Evolutionary conservation across 30 jellyfish, hydroid and myxozoan species (phyloP), one percentile per base, ranked within the genome.

Genomic region (Aurelia aurita): DNA sequence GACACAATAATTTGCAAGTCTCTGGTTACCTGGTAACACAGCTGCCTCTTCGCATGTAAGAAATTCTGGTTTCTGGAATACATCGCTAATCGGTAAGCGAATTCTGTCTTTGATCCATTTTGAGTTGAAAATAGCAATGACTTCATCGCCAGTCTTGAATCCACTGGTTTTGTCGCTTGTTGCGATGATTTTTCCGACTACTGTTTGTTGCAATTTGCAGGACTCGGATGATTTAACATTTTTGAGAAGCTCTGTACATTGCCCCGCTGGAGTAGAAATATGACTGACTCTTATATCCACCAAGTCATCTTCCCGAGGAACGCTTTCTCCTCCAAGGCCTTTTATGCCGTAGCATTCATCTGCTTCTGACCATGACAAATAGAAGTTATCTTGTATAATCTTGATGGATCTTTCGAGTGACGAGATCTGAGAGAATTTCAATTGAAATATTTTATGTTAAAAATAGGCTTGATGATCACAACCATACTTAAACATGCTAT

Each of bases 341-440:
- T 83, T 83, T 20, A 59, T 11, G 10, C 31, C 47, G 49, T 69
- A 69, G 6, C 47, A 23, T 18, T 69, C 43, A 16, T 83, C 53
- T 15, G 35, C 59, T 9, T 26, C 34, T 46, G 93, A 83, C 93
- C 93, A 83, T 10, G 93, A 58, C 57, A 83, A 35, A 35, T 83
- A 83, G 35, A 68, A 43, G 13, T 69, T 68, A 11, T 77, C 89
- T 5, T 49, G 70, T 21, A 35, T 35, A 0, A 12, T 3, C 47
- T 35, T 35, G 47, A 0, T 35, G 11, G 47, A 5, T 35, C 10
- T 35, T 35, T 35, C 7, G 47, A 12, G 47, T 35, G 47, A 35
- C 12, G 47, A 6, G 7, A 35, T 35, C 47, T 35, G 7, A 6
- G 47, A 35, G 47, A 35, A 35, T 35, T 3, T 3, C 13, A 11